Percentiles rank a stretch among this genome's conserved stretches.
Conservation (phyloP, 2,113 vertebrate genomes). For the Quiscalus mexicanus region DNA sequence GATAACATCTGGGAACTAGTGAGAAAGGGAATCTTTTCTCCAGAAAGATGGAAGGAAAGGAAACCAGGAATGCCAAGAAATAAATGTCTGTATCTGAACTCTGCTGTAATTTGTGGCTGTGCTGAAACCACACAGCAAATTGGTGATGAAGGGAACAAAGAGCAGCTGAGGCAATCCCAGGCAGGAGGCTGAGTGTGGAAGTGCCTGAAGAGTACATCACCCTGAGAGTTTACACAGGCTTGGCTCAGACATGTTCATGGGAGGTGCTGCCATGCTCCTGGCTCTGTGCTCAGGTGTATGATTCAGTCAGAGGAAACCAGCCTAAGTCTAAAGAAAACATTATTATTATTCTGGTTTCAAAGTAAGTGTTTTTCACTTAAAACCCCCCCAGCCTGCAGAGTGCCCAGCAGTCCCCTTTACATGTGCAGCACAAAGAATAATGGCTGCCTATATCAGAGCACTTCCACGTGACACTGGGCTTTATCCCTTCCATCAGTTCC, state of each 20-base stretch:
- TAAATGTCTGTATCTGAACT: not conserved
- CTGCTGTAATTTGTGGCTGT: not conserved
- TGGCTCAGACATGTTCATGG: not conserved
- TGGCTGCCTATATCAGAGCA: not conserved
- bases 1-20: not conserved
- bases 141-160: not conserved
- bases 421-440: not conserved
- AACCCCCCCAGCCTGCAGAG: rapidly evolving
- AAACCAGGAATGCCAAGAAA: not conserved
- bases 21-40: not conserved
- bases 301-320: not conserved
- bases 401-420: not conserved
- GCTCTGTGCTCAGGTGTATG: not conserved
- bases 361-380: not conserved
- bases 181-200: not conserved
- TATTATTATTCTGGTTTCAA: not conserved
- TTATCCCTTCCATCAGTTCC: not conserved
- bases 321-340: not conserved
- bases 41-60: not conserved
- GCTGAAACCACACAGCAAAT: not conserved
- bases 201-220: not conserved
- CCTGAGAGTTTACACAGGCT: not conserved
- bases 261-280: not conserved
- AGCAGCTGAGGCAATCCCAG: not conserved
- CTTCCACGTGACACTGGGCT: not conserved